Percentiles rank a stretch among this genome's conserved stretches.
These are phyloP conservation scores for Drosophila birchii DNA, from an alignment of 2,888 invertebrate species.

Conservation along the genomic window DNA sequence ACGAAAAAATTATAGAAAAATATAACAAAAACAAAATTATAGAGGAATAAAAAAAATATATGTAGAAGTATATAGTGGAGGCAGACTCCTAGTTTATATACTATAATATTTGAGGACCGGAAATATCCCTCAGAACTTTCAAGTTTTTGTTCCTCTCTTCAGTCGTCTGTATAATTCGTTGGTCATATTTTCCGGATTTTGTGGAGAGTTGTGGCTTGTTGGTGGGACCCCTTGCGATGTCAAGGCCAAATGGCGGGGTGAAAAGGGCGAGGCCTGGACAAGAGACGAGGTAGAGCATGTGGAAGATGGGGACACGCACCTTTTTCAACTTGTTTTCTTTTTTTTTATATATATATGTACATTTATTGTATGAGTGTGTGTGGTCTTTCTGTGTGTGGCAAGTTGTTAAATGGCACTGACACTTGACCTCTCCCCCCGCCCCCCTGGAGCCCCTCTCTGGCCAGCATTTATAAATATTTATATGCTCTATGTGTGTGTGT, in stretches of 20 bases:
- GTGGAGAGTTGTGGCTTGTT: neutral
- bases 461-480: conserved; percentile 71
- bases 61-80: neutral
- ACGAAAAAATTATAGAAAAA: neutral
- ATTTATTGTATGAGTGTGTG: conserved; percentile 9
- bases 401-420: conserved; percentile 70
- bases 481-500: conserved; percentile 43
- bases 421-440: conserved; percentile 53
- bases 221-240: conserved; percentile 65
- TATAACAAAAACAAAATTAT: too few species aligned
- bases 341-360: conserved; percentile 57
- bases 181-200: conserved; percentile 8
- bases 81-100: neutral
- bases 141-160: neutral
- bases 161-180: neutral
- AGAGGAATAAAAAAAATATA: too few species aligned
- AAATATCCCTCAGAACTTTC: neutral
- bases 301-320: conserved; percentile 48
- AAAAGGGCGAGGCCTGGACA: conserved; percentile 25
- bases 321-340: conserved; percentile 8
- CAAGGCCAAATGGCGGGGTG: conserved; percentile 60
- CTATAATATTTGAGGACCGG: neutral
- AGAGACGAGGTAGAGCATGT: neutral
- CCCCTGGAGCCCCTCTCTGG: conserved; percentile 4
- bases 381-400: conserved; percentile 51